These are phyloP conservation scores for Caenorhabditis sp. DNA, from an alignment of 2,888 invertebrate genomes.

Conservation along the genomic window DNA sequence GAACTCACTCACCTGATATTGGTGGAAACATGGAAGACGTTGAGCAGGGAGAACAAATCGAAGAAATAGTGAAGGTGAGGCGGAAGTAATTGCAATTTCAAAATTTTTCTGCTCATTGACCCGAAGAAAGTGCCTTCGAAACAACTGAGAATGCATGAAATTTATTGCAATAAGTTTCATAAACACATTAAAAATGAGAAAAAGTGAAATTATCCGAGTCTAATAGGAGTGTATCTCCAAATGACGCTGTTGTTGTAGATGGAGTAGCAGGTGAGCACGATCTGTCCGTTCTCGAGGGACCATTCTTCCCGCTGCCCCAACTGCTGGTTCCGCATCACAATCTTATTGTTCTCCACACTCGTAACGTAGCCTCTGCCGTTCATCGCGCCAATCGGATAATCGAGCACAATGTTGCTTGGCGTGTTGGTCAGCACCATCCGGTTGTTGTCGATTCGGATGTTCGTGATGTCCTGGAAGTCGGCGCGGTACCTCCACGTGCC, in stretches of 20 bases:
- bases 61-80: too few species aligned
- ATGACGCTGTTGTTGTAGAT: not conserved
- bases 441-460: not conserved
- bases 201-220: not conserved
- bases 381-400: not conserved
- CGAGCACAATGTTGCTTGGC: not conserved
- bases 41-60: too few species aligned
- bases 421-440: not conserved
- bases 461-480: not conserved
- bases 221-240: not conserved
- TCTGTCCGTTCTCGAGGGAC: not conserved
- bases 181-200: too few species aligned
- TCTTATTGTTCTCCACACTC: not conserved
- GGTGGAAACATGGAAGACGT: constrained; percentile 27
- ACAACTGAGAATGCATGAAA: too few species aligned
- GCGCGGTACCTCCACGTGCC: not conserved
- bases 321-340: not conserved
- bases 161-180: too few species aligned
- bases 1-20: constrained; percentile 29
- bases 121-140: too few species aligned
- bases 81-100: too few species aligned
- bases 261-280: not conserved
- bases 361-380: not conserved
- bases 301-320: not conserved
- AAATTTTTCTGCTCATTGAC: too few species aligned